Evolutionary conservation across 2,888 invertebrate genomes (phyloP).

Genomic region (Acanthosepion lycidas): DNA sequence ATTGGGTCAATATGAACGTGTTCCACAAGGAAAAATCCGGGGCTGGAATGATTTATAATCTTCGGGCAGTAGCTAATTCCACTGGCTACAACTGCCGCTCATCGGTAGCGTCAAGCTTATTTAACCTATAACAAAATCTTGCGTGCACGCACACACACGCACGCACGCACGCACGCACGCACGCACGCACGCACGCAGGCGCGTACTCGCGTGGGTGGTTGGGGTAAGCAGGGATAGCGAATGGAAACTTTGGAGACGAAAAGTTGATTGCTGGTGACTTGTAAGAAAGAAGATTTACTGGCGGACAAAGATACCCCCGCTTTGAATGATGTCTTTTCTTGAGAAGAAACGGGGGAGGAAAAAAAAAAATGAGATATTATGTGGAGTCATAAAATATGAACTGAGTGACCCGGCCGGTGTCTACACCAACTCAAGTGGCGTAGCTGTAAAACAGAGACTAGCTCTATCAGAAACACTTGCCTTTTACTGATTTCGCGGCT

Average conservation of each 20-base stretch:
- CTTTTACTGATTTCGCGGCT: not conserved
- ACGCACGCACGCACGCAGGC: not conserved
- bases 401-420: not conserved
- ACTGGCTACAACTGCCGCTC: no score
- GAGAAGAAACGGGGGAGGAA: not conserved
- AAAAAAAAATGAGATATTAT: constrained; percentile 3
- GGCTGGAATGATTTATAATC: not conserved
- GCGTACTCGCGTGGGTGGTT: not conserved
- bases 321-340: not conserved
- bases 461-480: not conserved
- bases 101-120: no score
- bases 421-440: not conserved
- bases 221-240: not conserved
- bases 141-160: no score
- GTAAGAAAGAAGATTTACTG: not conserved
- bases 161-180: no score
- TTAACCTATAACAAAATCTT: no score
- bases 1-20: not conserved
- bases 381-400: not conserved
- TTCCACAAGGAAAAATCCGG: not conserved
- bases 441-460: not conserved
- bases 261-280: not conserved
- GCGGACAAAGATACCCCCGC: not conserved
- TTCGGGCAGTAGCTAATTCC: not conserved
- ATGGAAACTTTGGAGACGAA: not conserved